phyloP scores from a whole-genome alignment of 1,140 invertebrate species.

The Mamestra configurata region DNA sequence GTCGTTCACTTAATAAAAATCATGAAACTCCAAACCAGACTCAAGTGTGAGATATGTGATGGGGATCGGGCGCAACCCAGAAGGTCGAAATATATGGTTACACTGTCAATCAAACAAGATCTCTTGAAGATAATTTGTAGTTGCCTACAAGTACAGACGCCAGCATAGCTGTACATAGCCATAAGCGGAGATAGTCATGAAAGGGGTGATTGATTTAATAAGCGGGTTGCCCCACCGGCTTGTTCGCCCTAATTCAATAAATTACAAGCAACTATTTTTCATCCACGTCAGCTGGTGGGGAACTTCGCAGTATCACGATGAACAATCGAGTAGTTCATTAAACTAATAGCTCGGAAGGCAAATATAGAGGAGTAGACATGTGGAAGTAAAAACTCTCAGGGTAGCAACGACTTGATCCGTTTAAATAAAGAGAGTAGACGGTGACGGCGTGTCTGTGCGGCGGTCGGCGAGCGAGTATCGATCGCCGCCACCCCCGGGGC shows the following conservation, averaged over 20 bases:
- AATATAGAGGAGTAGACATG: background rate
- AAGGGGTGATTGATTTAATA: slow-evolving; percentile 21
- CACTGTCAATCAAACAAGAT: background rate
- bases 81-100: too few species aligned
- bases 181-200: background rate
- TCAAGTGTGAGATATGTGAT: too few species aligned
- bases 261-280: background rate
- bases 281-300: background rate
- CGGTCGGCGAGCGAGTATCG: slow-evolving; percentile 64
- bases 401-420: slow-evolving; percentile 51
- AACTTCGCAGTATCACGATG: background rate
- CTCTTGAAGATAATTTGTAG: background rate
- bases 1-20: too few species aligned
- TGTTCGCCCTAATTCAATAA: slow-evolving; percentile 13
- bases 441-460: slow-evolving; percentile 58
- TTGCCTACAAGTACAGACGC: background rate
- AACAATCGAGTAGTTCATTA: background rate
- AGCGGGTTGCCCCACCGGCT: slow-evolving; percentile 1
- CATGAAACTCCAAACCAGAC: too few species aligned
- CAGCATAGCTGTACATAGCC: background rate
- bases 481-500: slow-evolving; percentile 59
- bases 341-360: background rate
- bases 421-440: slow-evolving; percentile 55
- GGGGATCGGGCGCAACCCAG: too few species aligned
- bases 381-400: slow-evolving; percentile 8